Conservation (phyloP, 92 coral and sea anemone genomes). For the Zoanthus sociatus region DNA sequence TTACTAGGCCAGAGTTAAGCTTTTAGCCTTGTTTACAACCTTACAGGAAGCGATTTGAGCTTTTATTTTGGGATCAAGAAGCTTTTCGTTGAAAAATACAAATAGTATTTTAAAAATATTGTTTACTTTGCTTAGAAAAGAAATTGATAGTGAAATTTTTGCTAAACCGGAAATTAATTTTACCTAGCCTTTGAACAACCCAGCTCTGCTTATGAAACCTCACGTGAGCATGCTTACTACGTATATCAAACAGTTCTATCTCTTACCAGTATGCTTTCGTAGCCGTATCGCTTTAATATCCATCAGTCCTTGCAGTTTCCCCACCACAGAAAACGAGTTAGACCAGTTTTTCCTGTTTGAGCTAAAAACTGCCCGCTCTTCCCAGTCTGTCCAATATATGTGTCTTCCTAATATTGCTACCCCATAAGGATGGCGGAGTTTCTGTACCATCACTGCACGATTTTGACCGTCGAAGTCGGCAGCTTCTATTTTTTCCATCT, state of each 20-base stretch:
- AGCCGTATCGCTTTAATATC: conserved; percentile 41
- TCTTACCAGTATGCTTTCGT: conserved; percentile 18
- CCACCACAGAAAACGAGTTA: conserved; percentile 26
- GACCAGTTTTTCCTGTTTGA: conserved; percentile 45
- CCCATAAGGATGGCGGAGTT: conserved; percentile 61
- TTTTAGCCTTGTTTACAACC: no score
- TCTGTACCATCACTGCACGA: conserved; percentile 40
- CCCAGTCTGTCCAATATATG: conserved; percentile 80
- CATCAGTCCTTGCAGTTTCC: conserved; percentile 38
- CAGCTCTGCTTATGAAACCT: no score
- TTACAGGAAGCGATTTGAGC: no score
- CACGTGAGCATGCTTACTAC: not conserved
- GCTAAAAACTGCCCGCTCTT: conserved; percentile 15
- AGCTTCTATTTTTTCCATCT: conserved; percentile 54
- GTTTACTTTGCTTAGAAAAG: no score
- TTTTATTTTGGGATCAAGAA: no score
- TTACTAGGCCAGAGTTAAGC: no score
- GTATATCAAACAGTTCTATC: not conserved
- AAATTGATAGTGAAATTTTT: no score
- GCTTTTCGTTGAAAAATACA: no score
- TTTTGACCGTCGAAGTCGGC: conserved; percentile 68
- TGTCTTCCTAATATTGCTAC: conserved; percentile 68
- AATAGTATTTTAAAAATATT: no score
- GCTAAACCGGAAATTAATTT: no score
- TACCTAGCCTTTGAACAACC: no score